Conservation (phyloP, 1,140 invertebrate genomes). For the Drosophila subobscura region DNA sequence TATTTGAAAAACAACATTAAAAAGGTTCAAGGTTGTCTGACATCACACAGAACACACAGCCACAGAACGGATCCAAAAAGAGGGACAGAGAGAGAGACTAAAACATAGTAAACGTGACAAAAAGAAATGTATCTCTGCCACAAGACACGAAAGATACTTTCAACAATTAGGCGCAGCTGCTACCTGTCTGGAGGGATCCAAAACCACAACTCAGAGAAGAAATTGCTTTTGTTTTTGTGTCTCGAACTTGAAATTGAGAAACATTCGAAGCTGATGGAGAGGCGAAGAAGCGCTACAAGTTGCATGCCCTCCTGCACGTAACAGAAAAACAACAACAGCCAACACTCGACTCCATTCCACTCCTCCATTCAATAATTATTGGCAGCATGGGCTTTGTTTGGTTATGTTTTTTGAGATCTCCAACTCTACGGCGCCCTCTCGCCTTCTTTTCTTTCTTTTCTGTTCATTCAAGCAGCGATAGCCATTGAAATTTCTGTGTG, state of each 20-base stretch:
- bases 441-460: constrained; percentile 4
- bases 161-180: constrained; percentile 73
- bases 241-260: constrained; percentile 48
- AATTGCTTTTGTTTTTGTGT: constrained; percentile 19
- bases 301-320: constrained; percentile 48
- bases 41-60: constrained; percentile 48
- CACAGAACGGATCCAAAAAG: not conserved
- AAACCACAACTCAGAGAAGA: constrained; percentile 18
- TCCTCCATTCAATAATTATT: constrained; percentile 59
- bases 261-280: constrained; percentile 51
- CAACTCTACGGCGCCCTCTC: not conserved
- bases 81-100: too few relatives aligned
- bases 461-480: constrained; percentile 55
- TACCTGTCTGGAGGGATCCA: constrained; percentile 55
- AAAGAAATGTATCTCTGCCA: constrained; percentile 73
- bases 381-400: constrained; percentile 29
- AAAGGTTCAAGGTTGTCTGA: constrained; percentile 81
- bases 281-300: constrained; percentile 65
- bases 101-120: constrained; percentile 69
- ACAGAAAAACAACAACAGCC: constrained; percentile 1
- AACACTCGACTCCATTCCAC: not conserved
- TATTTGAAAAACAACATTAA: constrained; percentile 54
- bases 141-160: constrained; percentile 55
- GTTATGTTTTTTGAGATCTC: not conserved
- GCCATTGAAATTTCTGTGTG: constrained; percentile 56